These are phyloP conservation scores for Acrocephalus kingi DNA, from an alignment of 2,113 vertebrate species.

Conservation along the genomic window DNA sequence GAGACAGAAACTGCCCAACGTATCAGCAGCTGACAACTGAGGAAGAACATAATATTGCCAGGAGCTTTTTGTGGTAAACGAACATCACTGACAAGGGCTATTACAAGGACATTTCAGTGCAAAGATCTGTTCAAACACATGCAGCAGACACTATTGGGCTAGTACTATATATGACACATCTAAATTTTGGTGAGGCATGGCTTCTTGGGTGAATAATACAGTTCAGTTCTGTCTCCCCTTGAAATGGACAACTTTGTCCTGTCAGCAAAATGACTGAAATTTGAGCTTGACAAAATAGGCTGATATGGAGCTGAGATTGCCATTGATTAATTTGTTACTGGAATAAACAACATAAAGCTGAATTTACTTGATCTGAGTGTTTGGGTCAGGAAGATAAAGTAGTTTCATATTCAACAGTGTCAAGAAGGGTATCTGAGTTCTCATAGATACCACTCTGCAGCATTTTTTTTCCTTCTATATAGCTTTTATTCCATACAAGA, in stretches of 20 bases:
- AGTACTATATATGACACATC: neutral
- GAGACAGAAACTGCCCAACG: neutral
- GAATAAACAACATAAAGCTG: neutral
- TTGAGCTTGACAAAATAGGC: neutral
- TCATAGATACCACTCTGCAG: neutral
- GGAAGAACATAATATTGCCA: neutral
- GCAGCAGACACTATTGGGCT: neutral
- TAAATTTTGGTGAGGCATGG: neutral
- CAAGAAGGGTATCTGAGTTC: neutral
- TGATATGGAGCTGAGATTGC: constrained; percentile 14
- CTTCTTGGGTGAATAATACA: neutral
- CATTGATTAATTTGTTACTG: constrained; percentile 41
- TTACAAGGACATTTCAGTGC: neutral
- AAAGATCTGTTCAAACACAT: neutral
- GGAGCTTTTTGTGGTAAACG: neutral
- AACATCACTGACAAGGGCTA: neutral
- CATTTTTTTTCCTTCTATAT: neutral
- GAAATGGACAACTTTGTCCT: neutral
- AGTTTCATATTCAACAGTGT: neutral
- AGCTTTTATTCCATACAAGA: neutral
- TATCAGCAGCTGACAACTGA: neutral
- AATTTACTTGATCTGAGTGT: neutral
- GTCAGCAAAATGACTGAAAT: neutral
- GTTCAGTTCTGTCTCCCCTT: neutral
- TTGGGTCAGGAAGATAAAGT: constrained; percentile 9